Evolutionary conservation across 2,797 vertebrate species (phyloP).

Genomic region (Fratercula arctica): DNA sequence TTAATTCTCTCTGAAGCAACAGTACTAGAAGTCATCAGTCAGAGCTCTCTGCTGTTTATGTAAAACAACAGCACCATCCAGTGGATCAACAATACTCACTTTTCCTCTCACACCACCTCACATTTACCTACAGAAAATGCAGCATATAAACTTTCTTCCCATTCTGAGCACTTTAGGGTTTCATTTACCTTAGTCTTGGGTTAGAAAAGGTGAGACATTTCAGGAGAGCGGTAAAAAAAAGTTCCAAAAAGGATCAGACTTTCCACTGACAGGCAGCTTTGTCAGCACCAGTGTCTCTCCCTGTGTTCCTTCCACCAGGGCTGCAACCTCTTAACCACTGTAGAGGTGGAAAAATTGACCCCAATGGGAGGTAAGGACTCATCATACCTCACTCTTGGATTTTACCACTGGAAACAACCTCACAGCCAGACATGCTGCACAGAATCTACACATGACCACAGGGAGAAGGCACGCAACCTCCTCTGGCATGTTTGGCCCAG

Average conservation of each 20-base stretch:
- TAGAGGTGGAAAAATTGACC: rapidly evolving
- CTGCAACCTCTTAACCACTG: background rate
- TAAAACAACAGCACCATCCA: conserved; percentile 56
- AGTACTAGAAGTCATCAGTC: rapidly evolving
- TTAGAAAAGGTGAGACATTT: background rate
- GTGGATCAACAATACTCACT: background rate
- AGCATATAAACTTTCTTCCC: background rate
- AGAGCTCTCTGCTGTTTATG: background rate
- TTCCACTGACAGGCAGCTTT: background rate
- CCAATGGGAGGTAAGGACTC: background rate
- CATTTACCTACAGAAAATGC: background rate
- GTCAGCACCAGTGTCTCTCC: background rate
- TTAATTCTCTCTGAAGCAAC: background rate
- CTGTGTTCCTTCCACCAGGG: background rate
- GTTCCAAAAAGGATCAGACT: background rate
- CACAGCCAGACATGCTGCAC: background rate
- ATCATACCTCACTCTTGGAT: too few relatives aligned
- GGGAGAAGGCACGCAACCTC: rapidly evolving
- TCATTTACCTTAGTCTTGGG: background rate
- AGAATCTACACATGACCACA: rapidly evolving
- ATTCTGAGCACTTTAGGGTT: background rate
- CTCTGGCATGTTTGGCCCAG: rapidly evolving
- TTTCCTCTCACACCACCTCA: background rate
- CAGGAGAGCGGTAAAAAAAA: background rate
- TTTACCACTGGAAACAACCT: background rate